Evolutionary conservation across 2,888 invertebrate genomes (phyloP), one percentile per base, ranked within the genome.

Genomic region (Hoplodrina ambigua): DNA sequence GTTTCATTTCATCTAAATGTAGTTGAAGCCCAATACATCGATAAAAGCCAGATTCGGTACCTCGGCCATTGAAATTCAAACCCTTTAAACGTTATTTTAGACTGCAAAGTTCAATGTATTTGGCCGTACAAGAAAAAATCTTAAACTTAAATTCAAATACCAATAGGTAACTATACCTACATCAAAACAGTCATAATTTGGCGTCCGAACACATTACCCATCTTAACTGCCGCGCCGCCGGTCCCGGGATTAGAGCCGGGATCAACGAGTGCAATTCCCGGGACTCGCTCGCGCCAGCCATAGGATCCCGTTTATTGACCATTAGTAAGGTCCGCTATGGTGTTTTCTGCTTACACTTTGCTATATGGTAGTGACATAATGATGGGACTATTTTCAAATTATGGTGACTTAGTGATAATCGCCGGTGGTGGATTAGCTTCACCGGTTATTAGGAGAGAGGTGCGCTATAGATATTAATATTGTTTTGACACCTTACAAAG

Each of bases 281-380:
- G 75, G 76, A 81, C 80, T 75, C 83, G 74, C 75, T 78, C 70
- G 77, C 78, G 83, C 84, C 85, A 84, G 83, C 86, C 86, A 83
- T 79, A 77, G 84, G 87, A 87, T 86, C 88, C 83, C 85, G 87
- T 91, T 90, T 90, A 91, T 90, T 83, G 89, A 82, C 90, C 90
- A 89, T 91, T 91, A 91, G 83, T 85, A 78, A 66, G 75, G 78
- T 79, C 61, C 75, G 79, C 80, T 75, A 76, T 81, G 83, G 81
- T 81, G 85, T 83, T 85, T 81, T 85, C 82, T 85, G 75, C 78
- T 80, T 72, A 81, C 72, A 75, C 82, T 84, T 71, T 81, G 73
- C 75, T 82, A 58, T 78, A 82, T 75, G 62, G 37, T 74, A 75
- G 69, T 67, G 78, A 82, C 80, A 82, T 74, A 67, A 81, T 83